Evolutionary conservation across 2,113 vertebrate genomes (phyloP).

Genomic region (Panthera leo): DNA sequence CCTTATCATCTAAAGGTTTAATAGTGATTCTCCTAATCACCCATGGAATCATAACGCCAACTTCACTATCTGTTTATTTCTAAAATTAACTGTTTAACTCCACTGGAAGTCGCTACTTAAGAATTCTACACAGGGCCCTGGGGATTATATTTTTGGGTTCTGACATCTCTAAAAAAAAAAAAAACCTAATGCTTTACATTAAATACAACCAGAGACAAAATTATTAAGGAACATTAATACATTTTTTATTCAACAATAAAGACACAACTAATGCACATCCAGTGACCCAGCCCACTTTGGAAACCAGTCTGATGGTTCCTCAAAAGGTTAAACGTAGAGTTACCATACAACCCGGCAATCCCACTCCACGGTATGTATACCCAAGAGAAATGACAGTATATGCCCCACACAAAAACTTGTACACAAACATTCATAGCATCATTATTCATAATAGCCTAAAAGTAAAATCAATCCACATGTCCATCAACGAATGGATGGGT

Average conservation of each 20-base stretch:
- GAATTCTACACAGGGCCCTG: not conserved
- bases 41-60: not conserved
- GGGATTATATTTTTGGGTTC: not conserved
- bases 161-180: not conserved
- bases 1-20: conserved; percentile 25
- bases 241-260: conserved; percentile 36
- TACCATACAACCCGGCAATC: not conserved
- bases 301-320: not conserved
- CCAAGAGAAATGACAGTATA: not conserved
- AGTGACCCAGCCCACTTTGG: not conserved
- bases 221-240: conserved; percentile 11
- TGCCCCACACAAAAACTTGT: not conserved
- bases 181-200: not conserved
- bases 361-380: not conserved
- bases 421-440: not conserved
- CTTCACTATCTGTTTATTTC: conserved; percentile 33
- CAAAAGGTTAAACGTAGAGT: not conserved
- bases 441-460: not conserved
- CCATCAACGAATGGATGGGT: not conserved
- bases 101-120: not conserved
- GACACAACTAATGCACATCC: not conserved
- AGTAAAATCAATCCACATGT: conserved; percentile 32
- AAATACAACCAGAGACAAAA: conserved; percentile 49
- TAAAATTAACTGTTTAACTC: conserved; percentile 52
- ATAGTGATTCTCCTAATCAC: conserved; percentile 31